These are phyloP conservation scores for Eurystomus glaucurus DNA, from an alignment of 2,797 vertebrate species.

Conservation along the genomic window DNA sequence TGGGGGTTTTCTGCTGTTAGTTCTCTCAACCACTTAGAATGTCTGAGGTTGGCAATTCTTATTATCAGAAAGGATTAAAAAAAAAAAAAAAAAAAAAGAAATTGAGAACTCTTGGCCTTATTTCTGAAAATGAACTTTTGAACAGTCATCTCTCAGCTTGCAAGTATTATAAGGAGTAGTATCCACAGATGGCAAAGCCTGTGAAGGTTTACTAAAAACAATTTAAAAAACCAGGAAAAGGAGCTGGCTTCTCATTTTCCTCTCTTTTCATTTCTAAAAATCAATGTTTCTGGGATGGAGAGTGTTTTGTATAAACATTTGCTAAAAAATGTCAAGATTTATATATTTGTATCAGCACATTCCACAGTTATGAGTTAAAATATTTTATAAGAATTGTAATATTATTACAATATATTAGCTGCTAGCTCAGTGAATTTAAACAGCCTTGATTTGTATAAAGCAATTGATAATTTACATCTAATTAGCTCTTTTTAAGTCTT, in stretches of 20 bases:
- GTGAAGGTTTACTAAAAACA: neutral
- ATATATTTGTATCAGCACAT: neutral
- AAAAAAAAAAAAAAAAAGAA: rapidly evolving
- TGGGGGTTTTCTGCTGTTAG: neutral
- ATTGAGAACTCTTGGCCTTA: neutral
- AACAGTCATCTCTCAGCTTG: rapidly evolving
- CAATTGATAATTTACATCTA: neutral
- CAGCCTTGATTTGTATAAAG: neutral
- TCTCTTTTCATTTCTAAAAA: neutral
- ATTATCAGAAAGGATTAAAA: neutral
- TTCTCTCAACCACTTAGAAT: neutral
- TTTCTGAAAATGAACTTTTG: neutral
- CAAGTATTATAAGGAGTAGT: neutral
- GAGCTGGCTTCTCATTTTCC: neutral
- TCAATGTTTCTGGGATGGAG: neutral
- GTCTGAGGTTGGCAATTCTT: neutral
- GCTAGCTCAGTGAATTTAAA: neutral
- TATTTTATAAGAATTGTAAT: neutral
- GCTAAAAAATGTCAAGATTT: neutral
- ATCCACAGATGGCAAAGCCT: neutral
- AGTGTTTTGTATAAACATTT: neutral
- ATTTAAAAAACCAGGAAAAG: neutral
- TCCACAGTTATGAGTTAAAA: neutral
- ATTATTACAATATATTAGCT: neutral
- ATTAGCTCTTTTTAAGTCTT: neutral